Conservation (phyloP, 2,797 vertebrate species). For the Neopelma chrysocephalum region DNA sequence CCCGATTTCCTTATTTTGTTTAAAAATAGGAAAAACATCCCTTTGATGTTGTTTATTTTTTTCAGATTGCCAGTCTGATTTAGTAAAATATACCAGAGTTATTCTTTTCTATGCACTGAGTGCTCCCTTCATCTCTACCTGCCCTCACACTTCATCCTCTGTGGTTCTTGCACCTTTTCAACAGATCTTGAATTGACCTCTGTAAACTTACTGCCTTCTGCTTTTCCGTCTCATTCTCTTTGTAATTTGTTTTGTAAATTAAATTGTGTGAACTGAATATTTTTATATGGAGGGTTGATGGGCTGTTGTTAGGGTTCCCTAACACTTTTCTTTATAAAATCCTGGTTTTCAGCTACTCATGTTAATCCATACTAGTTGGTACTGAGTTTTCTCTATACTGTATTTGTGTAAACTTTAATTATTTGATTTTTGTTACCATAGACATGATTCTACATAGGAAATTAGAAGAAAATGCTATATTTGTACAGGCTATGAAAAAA, state of each 20-base stretch:
- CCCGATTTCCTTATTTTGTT: not conserved
- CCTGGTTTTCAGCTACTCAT: not conserved
- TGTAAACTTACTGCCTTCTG: not conserved
- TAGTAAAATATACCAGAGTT: not conserved
- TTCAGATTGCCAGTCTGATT: not conserved
- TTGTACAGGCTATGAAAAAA: not conserved
- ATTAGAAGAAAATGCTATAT: not conserved
- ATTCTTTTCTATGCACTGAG: not conserved
- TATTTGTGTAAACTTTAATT: not conserved
- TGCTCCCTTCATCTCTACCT: not conserved
- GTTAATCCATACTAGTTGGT: not conserved
- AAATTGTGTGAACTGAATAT: not conserved
- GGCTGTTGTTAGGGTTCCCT: not conserved
- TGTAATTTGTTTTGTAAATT: not conserved
- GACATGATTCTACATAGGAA: not conserved
- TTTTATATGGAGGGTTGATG: not conserved
- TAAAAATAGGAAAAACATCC: not conserved
- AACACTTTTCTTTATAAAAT: not conserved
- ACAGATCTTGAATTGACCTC: not conserved
- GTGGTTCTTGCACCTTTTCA: not conserved
- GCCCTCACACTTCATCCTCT: not conserved
- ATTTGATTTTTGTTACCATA: not conserved
- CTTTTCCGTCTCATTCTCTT: not conserved
- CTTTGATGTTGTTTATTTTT: conserved; percentile 29
- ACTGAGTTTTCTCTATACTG: not conserved